Conservation (phyloP, 1,140 invertebrate species). For the Eurosta solidaginis region DNA sequence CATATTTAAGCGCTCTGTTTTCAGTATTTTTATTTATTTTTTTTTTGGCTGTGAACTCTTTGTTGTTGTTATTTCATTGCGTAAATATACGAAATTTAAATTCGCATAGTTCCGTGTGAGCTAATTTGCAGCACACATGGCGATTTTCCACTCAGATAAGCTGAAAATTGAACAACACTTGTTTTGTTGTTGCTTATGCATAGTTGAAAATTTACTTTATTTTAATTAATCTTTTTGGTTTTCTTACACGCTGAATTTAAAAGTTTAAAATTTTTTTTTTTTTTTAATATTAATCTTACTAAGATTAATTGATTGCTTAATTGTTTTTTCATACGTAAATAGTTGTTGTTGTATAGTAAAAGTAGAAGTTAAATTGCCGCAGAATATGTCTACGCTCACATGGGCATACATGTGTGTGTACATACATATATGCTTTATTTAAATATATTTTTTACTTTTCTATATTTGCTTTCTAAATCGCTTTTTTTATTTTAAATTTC, state of each 20-base stretch:
- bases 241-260: not conserved
- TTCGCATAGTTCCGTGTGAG: not conserved
- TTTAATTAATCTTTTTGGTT: not conserved
- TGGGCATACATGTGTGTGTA: too few relatives aligned
- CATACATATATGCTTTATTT: not conserved
- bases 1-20: too few relatives aligned
- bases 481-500: not conserved
- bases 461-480: not conserved
- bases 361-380: too few relatives aligned
- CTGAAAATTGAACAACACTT: not conserved
- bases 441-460: not conserved
- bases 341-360: too few relatives aligned
- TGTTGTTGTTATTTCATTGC: not conserved
- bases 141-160: constrained; percentile 6
- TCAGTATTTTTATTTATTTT: not conserved
- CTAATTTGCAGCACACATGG: not conserved
- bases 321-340: too few relatives aligned
- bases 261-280: too few relatives aligned
- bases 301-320: too few relatives aligned
- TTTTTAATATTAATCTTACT: too few relatives aligned
- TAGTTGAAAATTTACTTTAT: not conserved
- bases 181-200: not conserved
- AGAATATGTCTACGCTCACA: too few relatives aligned
- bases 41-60: not conserved
- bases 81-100: not conserved